Base-by-base conservation (phyloP, 2,113 vertebrate species). In the Psilopogon haemacephalus region DNA sequence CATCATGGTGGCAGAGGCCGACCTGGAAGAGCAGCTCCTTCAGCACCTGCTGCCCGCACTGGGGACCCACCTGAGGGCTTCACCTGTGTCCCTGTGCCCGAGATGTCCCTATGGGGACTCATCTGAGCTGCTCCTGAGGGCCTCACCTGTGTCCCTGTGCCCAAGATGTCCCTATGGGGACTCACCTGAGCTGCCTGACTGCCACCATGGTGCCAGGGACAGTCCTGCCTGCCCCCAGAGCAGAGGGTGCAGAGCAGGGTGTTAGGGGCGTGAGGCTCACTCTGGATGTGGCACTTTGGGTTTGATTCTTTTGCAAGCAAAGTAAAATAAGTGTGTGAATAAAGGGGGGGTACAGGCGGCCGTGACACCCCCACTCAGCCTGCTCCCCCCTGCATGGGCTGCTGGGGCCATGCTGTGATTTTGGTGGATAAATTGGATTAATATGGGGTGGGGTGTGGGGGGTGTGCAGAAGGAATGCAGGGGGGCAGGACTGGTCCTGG, bases 1-100 rank as follows among this genome's bases (percentile, higher is more conserved):
- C 86, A 95, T 95, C 97, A 97, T 96, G 83, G 4, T 77, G 96
- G 32, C 5, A 0, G 63, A 42, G 37, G 35, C 10, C 17, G 69
- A 59, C 55, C 91, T 82, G 75, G 63, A 11, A 26, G 32, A 62
- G 75, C 55, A 37, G 54, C 37, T 24, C 69, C 54, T 55, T 92
- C 70, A 87, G 94, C 21, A 3, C 28, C 67, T 4, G 2, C 33
- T 50, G 50, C 21, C 56, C 32, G 1, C 17, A 0, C 8, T 5
- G 1, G 37, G 72, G 37, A 32, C 69, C 38, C 40, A 3, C 26
- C 1, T 1, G 0, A 19, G 52, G 54, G 52, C 27, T 15, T 24
- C 52, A 54, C 12, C 52, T 28, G 56, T 58, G 32, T 58, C 23
- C 59, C 59, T 26, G 23, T 62, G 59, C 59, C 33, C 14, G 26